These are phyloP conservation scores for Drosophila eugracilis DNA, from an alignment of 1,140 invertebrate species.

Conservation along the genomic window DNA sequence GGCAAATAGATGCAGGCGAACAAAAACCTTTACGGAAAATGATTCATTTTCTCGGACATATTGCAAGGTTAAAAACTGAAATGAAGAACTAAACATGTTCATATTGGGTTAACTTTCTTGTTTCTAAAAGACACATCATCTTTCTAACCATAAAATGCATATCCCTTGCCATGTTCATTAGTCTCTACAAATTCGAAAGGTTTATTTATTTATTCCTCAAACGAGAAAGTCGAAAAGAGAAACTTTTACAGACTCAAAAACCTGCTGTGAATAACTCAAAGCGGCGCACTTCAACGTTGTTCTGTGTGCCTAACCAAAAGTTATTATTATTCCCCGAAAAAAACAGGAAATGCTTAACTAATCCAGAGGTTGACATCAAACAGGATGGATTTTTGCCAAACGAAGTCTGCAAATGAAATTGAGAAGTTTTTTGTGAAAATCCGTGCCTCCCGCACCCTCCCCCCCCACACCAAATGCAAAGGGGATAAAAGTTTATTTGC, in stretches of 20 bases:
- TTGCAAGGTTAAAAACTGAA: not conserved
- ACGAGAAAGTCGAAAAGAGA: not conserved
- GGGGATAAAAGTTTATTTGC: constrained; percentile 37
- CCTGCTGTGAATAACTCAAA: not conserved
- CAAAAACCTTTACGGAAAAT: constrained; percentile 9
- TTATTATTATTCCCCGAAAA: constrained; percentile 4
- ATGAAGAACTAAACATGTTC: not conserved
- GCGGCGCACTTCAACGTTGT: not conserved
- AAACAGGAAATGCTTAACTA: constrained; percentile 18
- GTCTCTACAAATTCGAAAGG: too few relatives aligned
- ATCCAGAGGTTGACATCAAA: constrained; percentile 37
- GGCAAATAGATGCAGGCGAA: constrained; percentile 16
- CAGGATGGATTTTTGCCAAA: constrained; percentile 18
- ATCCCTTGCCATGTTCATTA: too few relatives aligned
- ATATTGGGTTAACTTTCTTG: not conserved
- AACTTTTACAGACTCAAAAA: not conserved
- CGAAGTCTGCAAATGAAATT: constrained; percentile 39
- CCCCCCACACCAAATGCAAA: constrained; percentile 8
- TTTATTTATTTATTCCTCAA: too few relatives aligned
- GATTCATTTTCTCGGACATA: constrained; percentile 24
- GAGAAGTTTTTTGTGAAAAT: constrained; percentile 14
- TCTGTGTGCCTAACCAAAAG: constrained; percentile 6
- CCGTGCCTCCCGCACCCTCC: too few relatives aligned
- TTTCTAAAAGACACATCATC: too few relatives aligned
- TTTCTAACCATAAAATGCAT: too few relatives aligned